Evolutionary conservation across 2,797 vertebrate genomes (phyloP), one percentile per base, ranked within the genome.

Genomic region (Cercopithecus mitis): DNA sequence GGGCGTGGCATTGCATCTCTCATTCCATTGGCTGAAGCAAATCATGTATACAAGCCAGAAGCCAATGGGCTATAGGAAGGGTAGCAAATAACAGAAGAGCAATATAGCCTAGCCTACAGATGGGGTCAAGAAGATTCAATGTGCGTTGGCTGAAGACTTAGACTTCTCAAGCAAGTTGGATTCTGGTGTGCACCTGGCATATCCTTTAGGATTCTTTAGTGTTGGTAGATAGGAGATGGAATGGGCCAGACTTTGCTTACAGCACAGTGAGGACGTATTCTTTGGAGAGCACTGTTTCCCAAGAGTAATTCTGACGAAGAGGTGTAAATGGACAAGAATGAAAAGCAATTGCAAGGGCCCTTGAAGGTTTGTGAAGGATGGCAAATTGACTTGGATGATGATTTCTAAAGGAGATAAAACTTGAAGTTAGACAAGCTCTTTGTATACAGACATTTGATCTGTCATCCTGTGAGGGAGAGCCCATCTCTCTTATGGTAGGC

Each of bases 91-190:
- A 7, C 30, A 30, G 6, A 72, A 10, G 6, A 39, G 1, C 43
- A 2, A 1, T 30, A 5, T 10, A 72, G 36, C 36, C 9, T 22
- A 20, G 1, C 7, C 52, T 20, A 4, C 27, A 2, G 75, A 1
- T 2, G 7, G 47, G 15, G 5, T 13, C 9, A 2, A 9, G 22
- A 19, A 88, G 70, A 39, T 6, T 15, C 94, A 25, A 9, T 1
- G 0, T 0, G 6, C 5, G 0, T 33, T 90, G 75, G 27, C 33
- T 24, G 14, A 81, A 45, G 70, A 39, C 24, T 8, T 25, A 50
- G n/a, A 45, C 55, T 86, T 41, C 55, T n/a, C 43, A 52, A 20
- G 58, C 41, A 9, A 8, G 13, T 19, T 45, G 10, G 36, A 30
- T 70, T 33, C 90, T 24, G 9, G 17, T 45, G 33, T 61, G 33